Evolutionary conservation across 2,888 invertebrate species (phyloP).

Genomic region (Pristionchus japonicus): DNA sequence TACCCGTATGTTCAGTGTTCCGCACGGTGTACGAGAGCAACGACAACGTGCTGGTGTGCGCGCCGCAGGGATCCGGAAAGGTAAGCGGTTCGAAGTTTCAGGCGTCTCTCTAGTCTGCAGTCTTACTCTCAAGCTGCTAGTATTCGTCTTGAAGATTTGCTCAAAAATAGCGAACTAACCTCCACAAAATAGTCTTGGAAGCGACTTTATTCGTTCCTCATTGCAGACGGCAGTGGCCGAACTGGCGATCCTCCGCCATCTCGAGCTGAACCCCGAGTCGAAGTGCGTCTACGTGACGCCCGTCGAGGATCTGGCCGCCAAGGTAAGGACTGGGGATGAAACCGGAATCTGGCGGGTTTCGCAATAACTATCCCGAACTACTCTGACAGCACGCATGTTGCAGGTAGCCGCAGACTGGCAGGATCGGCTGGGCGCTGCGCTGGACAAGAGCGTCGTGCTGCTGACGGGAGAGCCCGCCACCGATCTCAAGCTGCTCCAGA

Average conservation of each 20-base stretch:
- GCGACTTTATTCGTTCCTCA: too few species aligned
- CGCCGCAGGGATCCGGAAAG: slow-evolving; percentile 77
- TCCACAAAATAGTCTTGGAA: too few species aligned
- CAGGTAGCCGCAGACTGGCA: slow-evolving; percentile 84
- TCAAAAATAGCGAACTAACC: too few species aligned
- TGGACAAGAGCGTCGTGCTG: slow-evolving; percentile 86
- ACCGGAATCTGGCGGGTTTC: too few species aligned
- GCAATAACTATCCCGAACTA: too few species aligned
- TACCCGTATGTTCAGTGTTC: slow-evolving; percentile 90
- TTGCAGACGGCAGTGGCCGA: slow-evolving; percentile 89
- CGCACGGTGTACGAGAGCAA: slow-evolving; percentile 94
- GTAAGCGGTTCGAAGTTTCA: not conserved
- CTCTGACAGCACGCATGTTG: too few species aligned
- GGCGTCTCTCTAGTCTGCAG: too few species aligned
- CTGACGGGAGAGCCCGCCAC: slow-evolving; percentile 97
- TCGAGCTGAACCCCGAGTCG: slow-evolving; percentile 80
- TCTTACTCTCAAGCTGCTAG: too few species aligned
- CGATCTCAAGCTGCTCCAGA: slow-evolving; percentile 88
- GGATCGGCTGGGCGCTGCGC: slow-evolving; percentile 81
- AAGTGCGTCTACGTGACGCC: slow-evolving; percentile 95
- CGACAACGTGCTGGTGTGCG: slow-evolving; percentile 92
- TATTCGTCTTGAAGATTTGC: too few species aligned
- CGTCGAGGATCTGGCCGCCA: slow-evolving; percentile 88
- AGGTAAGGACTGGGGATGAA: slow-evolving; percentile 70
- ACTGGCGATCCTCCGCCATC: slow-evolving; percentile 90